These are phyloP conservation scores for human (Homo sapiens) DNA, from an alignment of 2,113 vertebrate species.

Conservation along the genomic window DNA sequence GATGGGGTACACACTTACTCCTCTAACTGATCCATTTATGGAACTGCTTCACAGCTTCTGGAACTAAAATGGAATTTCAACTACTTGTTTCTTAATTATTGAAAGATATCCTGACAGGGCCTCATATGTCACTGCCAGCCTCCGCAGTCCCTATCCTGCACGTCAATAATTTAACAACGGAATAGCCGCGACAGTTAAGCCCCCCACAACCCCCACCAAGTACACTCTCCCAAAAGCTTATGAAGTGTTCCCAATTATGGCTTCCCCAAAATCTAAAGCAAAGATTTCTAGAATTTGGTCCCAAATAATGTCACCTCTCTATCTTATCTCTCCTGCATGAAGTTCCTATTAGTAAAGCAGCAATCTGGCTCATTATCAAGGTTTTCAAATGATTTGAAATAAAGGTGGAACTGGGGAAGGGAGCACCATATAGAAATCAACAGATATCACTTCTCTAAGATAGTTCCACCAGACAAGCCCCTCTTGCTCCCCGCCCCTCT, in stretches of 20 bases:
- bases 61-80: slow-evolving; percentile 53
- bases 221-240: neutral
- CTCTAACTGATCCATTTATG: neutral
- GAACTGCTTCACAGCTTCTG: neutral
- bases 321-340: neutral
- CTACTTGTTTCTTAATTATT: slow-evolving; percentile 71
- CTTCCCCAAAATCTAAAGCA: neutral
- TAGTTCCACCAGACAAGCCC: neutral
- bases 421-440: neutral
- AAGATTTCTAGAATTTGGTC: neutral
- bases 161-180: slow-evolving; percentile 46
- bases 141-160: slow-evolving; percentile 26
- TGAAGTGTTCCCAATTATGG: neutral
- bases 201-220: neutral
- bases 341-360: neutral
- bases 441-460: neutral
- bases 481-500: too few species aligned
- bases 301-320: neutral
- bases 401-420: neutral
- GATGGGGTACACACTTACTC: fast-evolving
- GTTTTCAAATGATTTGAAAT: neutral
- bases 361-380: too few species aligned
- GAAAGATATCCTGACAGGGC: slow-evolving; percentile 57
- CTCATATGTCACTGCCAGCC: slow-evolving; percentile 61
- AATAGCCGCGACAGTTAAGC: neutral